These are phyloP conservation scores for Pardalotus punctatus DNA, from an alignment of 2,113 vertebrate genomes.

Conservation along the genomic window DNA sequence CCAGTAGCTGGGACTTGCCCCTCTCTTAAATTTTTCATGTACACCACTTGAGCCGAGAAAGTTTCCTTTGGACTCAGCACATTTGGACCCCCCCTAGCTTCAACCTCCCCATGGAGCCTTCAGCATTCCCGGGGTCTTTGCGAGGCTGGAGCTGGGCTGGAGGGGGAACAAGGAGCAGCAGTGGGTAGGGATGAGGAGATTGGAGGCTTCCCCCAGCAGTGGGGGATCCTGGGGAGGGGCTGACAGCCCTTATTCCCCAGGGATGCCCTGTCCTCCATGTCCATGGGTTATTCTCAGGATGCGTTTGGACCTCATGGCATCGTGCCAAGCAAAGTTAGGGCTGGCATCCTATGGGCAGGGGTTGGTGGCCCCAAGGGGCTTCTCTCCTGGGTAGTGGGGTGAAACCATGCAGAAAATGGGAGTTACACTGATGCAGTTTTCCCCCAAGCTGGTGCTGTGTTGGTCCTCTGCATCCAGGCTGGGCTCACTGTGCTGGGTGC, in stretches of 20 bases:
- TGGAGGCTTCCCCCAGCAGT: not conserved
- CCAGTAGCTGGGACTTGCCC: conserved; percentile 39
- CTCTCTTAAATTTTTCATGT: conserved; percentile 57
- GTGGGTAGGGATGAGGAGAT: not conserved
- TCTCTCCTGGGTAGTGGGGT: rapidly evolving
- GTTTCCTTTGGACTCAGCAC: conserved; percentile 53
- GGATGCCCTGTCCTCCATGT: rapidly evolving
- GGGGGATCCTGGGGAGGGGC: not conserved
- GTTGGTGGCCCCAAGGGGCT: not conserved
- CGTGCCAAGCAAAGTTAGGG: rapidly evolving
- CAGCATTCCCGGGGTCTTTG: not conserved
- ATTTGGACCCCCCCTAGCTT: conserved; percentile 12
- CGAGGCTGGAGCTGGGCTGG: not conserved
- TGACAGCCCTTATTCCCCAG: not conserved
- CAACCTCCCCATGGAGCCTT: not conserved
- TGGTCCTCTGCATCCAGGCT: not conserved
- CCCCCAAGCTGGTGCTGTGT: rapidly evolving
- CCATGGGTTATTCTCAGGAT: rapidly evolving
- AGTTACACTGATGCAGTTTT: rapidly evolving
- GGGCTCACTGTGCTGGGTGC: not conserved
- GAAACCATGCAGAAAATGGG: not conserved
- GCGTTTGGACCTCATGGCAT: not conserved
- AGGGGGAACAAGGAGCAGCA: rapidly evolving
- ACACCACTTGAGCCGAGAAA: not conserved
- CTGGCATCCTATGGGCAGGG: not conserved